phyloP scores from a whole-genome alignment of 53 echinoderm and acorn worm genomes.

The Antedon mediterranea region DNA sequence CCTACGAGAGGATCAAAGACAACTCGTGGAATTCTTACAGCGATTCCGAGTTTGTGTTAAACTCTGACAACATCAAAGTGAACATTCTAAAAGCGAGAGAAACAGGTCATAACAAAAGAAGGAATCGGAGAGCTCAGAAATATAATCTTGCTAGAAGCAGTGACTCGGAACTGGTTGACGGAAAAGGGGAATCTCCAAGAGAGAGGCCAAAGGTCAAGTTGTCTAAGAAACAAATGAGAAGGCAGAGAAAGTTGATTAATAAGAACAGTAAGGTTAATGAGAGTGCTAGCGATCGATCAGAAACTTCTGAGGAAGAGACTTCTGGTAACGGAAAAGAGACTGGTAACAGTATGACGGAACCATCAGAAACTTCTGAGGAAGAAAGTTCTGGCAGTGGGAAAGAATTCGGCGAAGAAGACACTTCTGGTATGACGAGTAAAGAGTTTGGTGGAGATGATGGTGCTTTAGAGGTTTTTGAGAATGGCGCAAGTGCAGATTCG shows the following conservation, averaged over 20 bases:
- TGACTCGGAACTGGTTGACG: background rate
- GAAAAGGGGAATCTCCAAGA: background rate
- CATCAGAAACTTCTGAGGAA: background rate
- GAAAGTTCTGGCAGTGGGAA: no score
- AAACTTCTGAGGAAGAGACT: slow-evolving; percentile 3
- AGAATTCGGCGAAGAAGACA: slow-evolving; percentile 8
- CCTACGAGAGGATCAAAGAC: slow-evolving; percentile 64
- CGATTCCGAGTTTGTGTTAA: slow-evolving; percentile 61
- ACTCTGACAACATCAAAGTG: slow-evolving; percentile 19
- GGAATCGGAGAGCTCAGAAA: background rate
- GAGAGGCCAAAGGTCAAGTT: background rate
- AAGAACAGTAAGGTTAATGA: background rate
- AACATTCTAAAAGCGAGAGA: background rate
- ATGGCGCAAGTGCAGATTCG: background rate
- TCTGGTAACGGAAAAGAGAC: background rate
- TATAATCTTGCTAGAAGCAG: background rate
- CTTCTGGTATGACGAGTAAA: background rate
- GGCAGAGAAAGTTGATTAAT: background rate
- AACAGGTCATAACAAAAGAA: background rate
- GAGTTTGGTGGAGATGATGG: background rate
- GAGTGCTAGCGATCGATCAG: slow-evolving; percentile 7
- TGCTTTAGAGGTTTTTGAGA: background rate
- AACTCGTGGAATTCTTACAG: slow-evolving; percentile 54
- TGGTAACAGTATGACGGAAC: background rate
- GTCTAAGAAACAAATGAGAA: slow-evolving; percentile 3